Base-by-base conservation (phyloP, 2,797 vertebrate species). In the Characodon lateralis region DNA sequence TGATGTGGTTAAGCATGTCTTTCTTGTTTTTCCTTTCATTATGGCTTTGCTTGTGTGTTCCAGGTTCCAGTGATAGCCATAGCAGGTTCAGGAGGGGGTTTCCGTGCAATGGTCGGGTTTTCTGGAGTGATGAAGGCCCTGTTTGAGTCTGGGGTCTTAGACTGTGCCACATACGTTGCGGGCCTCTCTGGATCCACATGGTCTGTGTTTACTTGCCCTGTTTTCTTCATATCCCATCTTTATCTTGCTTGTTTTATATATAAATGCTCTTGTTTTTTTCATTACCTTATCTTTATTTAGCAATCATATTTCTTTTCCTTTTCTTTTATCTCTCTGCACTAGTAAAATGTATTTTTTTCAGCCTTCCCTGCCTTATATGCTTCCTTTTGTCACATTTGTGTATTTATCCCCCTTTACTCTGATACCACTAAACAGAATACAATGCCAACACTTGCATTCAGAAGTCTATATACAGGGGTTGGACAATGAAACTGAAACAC, bases 171-270 rank as follows among this genome's bases (percentile, higher is more conserved):
- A 0, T 99, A 99, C 66, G 1, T 99, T 22, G 97, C 98, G 31
- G 98, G 98, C 1, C 97, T 99, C 71, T 99, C 98, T 0, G 98
- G 98, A 86, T 99, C 98, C 78, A 99, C 98, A 0, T 99, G 98
- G 98, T 98, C 89, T 84, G 95, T 91, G 79, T 78, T 56, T 48
- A 50, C 56, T 69, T 69, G 12, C 24, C 13, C 41, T 69, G 24
- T 26, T n/a, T 31, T 59, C 1, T 71, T 72, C 46, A 53, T 6
- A 16, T 14, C n/a, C 20, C 70, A 1, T 46, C 13, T 59, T 73
- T 66, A 5, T 43, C 22, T 55, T 55, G 41, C 28, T 13, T 46
- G 31, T 28, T 71, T 73, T 12, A 6, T 78, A 50, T 76, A 16
- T 48, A 28, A 78, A 26, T 9, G 13, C 7, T n/a, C 26, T 3